Evolutionary conservation across 2,113 vertebrate genomes (phyloP), one percentile per base, ranked within the genome.

Genomic region (Chaetodon trifascialis): DNA sequence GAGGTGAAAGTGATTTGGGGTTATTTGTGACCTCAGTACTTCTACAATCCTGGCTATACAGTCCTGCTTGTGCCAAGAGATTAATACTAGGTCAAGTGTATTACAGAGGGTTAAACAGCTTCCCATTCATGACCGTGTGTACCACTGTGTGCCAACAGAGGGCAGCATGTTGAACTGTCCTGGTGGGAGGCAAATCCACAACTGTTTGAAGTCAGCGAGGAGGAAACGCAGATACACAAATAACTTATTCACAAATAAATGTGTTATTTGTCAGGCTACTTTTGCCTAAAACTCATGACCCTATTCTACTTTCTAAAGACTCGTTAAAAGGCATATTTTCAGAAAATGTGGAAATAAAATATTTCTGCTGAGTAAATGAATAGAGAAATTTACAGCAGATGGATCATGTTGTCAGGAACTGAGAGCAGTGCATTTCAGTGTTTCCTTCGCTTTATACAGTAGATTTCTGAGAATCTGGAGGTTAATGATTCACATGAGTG

Each of bases 231-330:
- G 30, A 64, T 12, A 2, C 56, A 85, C 23, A 80, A 42, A 73
- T 78, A 75, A 77, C 38, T 56, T 40, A 66, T 73, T 51, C 66
- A 78, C 23, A 82, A 81, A 84, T 69, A 85, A 87, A 85, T 36
- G 65, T 78, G 68, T 72, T 81, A 77, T 68, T 72, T 63, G 36
- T 7, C n/a, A 67, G 77, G 67, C 72, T 59, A 47, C 64, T 75
- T 79, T 63, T 49, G 5, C 16, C 14, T 44, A 52, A 71, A 75
- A 72, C 44, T 34, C 52, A 58, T 65, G 44, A 58, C 54, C 30
- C 46, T 23, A 66, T 23, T 56, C 59, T 59, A 25, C 63, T 44
- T 46, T 44, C 6, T 12, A 30, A 76, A 68, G 44, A 62, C 56
- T 55, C 1, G 3, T 34, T 42, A 30, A n/a, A 25, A 21, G 21